These are phyloP conservation scores for Leucophora obtusa DNA, from an alignment of 2,888 invertebrate species.

Conservation along the genomic window DNA sequence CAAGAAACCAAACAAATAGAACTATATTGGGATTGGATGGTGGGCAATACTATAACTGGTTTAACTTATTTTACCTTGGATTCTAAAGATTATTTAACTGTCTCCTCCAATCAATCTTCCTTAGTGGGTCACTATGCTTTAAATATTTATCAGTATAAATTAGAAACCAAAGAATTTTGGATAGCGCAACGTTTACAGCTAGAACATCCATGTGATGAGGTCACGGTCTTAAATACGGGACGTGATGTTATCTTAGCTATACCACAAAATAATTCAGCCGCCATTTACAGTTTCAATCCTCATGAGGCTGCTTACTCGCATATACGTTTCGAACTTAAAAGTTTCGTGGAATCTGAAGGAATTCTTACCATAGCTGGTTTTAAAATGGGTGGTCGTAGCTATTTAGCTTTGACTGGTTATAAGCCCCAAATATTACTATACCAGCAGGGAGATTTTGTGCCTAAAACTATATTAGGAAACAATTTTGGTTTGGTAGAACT, in stretches of 20 bases:
- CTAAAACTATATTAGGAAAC: conserved; percentile 74
- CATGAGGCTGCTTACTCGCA: conserved; percentile 64
- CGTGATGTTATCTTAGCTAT: conserved; percentile 74
- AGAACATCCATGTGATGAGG: conserved; percentile 66
- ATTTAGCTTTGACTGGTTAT: conserved; percentile 75
- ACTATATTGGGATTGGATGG: conserved; percentile 73
- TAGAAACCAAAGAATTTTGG: conserved; percentile 73
- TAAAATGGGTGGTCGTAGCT: conserved; percentile 77
- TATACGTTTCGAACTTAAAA: conserved; percentile 62
- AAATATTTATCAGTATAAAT: conserved; percentile 73
- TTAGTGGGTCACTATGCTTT: conserved; percentile 65
- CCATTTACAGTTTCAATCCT: conserved; percentile 73
- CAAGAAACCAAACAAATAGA: conserved; percentile 46
- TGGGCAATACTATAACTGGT: conserved; percentile 67
- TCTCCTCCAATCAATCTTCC: conserved; percentile 67
- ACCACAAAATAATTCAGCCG: conserved; percentile 71
- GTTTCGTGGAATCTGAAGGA: conserved; percentile 69
- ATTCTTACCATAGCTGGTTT: conserved; percentile 73
- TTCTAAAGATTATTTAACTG: conserved; percentile 68
- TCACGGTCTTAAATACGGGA: conserved; percentile 73
- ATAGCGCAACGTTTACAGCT: conserved; percentile 74
- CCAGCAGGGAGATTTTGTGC: conserved; percentile 72
- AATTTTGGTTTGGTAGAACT: conserved; percentile 76
- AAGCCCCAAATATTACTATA: conserved; percentile 76
- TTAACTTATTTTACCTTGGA: conserved; percentile 70